phyloP scores from a whole-genome alignment of 2,888 invertebrate species.

The Tetranychus piercei region DNA sequence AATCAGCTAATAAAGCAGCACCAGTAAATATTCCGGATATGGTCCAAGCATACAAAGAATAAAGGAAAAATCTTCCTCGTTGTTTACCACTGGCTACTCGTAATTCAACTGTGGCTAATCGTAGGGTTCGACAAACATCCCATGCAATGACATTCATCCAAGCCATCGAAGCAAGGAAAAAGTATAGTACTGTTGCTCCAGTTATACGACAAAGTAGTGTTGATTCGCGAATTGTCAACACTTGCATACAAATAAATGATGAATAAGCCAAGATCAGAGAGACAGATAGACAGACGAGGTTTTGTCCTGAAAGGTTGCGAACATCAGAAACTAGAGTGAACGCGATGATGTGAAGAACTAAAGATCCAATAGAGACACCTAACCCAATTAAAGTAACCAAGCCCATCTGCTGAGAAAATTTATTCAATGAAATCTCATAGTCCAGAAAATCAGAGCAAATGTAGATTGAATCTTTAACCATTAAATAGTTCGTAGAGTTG shows the following conservation, averaged over 20 bases:
- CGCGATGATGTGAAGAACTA: conserved; percentile 21
- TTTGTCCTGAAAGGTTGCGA: conserved; percentile 34
- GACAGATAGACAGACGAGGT: conserved; percentile 37
- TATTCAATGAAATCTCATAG: conserved; percentile 4
- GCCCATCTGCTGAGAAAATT: neutral
- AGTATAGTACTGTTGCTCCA: conserved; percentile 37
- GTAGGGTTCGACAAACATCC: conserved; percentile 37
- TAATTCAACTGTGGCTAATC: conserved; percentile 36
- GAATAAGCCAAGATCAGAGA: conserved; percentile 36
- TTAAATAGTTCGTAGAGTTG: conserved; percentile 15
- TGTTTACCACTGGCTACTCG: conserved; percentile 34
- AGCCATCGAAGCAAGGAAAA: conserved; percentile 38
- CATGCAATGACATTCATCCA: conserved; percentile 41
- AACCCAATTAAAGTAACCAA: conserved; percentile 30
- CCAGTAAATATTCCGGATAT: neutral
- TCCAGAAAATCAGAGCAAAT: conserved; percentile 1
- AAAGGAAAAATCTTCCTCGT: conserved; percentile 29
- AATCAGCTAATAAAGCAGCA: conserved; percentile 2
- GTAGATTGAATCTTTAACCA: conserved; percentile 1
- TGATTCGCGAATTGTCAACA: neutral
- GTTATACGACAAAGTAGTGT: conserved; percentile 31
- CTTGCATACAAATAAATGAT: conserved; percentile 34
- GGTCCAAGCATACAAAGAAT: conserved; percentile 35
- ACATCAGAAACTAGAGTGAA: conserved; percentile 30
- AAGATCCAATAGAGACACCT: conserved; percentile 21